Percentiles rank a stretch among this genome's conserved stretches.
phyloP scores from a whole-genome alignment of 1,140 invertebrate genomes.

The Bombus consobrinus region DNA sequence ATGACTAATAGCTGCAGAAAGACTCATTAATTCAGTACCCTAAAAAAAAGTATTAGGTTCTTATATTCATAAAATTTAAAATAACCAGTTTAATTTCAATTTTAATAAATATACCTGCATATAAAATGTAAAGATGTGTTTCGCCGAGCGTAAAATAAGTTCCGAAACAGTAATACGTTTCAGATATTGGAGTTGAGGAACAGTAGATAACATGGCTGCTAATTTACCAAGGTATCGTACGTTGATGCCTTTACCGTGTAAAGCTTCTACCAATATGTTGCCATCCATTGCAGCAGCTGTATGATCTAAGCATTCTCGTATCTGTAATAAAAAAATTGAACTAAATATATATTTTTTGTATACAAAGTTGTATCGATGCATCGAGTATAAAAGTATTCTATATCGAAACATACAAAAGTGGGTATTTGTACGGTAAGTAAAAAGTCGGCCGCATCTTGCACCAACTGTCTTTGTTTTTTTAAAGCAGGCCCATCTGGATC shows the following conservation, averaged over 20 bases:
- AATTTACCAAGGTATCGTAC: conserved; percentile 97
- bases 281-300: conserved; percentile 97
- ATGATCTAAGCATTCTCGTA: conserved; percentile 96
- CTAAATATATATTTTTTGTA: not conserved
- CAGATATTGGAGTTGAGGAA: conserved; percentile 93
- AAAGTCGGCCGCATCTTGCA: conserved; percentile 98
- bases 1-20: conserved; percentile 94
- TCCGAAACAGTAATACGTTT: conserved; percentile 94
- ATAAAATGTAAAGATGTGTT: conserved; percentile 96
- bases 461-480: conserved; percentile 92
- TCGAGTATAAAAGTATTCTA: not conserved
- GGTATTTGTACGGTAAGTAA: conserved; percentile 96
- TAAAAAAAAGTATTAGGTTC: conserved; percentile 69
- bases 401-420: conserved; percentile 89
- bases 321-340: conserved; percentile 82
- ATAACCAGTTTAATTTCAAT: conserved; percentile 12
- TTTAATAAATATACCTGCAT: conserved; percentile 87
- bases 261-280: conserved; percentile 94
- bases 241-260: conserved; percentile 98
- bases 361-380: not conserved
- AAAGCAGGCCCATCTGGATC: conserved; percentile 87
- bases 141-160: conserved; percentile 93
- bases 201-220: conserved; percentile 89
- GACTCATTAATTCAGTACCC: conserved; percentile 93
- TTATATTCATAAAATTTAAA: not conserved